phyloP scores from a whole-genome alignment of 1,140 invertebrate genomes.

The Caenorhabditis remanei region DNA sequence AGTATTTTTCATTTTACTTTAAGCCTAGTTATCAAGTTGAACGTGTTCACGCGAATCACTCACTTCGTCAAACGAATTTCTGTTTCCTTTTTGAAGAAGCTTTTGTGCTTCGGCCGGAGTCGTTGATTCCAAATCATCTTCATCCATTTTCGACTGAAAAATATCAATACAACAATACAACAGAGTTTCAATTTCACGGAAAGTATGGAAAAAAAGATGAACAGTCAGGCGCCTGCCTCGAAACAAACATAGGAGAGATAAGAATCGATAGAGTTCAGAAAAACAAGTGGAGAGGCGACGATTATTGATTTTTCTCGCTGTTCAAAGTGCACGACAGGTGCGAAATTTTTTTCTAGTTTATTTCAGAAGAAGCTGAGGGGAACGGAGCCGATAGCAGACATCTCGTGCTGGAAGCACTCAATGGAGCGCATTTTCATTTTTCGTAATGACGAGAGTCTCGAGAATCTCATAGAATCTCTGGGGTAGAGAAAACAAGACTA shows the following conservation, averaged over 20 bases:
- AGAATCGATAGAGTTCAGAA: conserved; percentile 27
- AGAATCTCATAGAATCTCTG: no score
- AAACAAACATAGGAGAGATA: background rate
- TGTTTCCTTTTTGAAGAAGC: conserved; percentile 6
- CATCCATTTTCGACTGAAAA: conserved; percentile 30
- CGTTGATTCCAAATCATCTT: conserved; percentile 34
- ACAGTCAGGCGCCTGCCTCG: background rate
- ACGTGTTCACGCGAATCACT: background rate
- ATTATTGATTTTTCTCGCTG: background rate
- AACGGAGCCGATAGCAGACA: background rate
- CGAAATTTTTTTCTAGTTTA: background rate
- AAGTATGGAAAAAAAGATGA: background rate
- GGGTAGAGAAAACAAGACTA: no score
- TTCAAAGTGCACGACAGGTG: background rate
- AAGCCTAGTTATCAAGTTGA: background rate
- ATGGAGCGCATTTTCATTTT: background rate
- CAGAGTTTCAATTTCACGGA: background rate
- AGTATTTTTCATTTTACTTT: background rate
- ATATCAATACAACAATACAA: background rate
- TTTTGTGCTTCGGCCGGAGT: conserved; percentile 18
- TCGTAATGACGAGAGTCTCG: background rate
- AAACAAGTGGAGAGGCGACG: background rate
- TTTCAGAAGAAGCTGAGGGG: background rate
- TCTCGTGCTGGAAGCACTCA: conserved; percentile 5
- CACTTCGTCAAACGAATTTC: conserved; percentile 29